phyloP scores from a whole-genome alignment of 2,113 vertebrate genomes.

The Crotalus tigris region DNA sequence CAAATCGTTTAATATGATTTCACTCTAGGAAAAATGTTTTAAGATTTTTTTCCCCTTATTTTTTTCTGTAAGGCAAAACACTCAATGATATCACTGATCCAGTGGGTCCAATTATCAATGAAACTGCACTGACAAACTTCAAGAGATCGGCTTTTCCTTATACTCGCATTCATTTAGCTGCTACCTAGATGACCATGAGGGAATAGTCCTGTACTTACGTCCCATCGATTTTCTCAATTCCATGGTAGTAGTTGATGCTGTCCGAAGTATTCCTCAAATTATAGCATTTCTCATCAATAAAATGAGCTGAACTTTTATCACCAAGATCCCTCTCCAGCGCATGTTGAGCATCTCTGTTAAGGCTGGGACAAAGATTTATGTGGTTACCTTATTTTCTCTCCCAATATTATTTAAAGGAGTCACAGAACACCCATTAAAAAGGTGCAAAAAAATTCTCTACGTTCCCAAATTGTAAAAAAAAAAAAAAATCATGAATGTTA shows the following conservation, averaged over 20 bases:
- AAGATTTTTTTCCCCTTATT: background rate
- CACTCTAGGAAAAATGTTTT: background rate
- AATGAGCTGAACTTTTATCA: constrained; percentile 59
- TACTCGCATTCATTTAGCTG: background rate
- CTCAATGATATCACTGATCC: background rate
- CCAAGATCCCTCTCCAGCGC: constrained; percentile 57
- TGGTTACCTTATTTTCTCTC: background rate
- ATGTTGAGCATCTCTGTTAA: constrained; percentile 63
- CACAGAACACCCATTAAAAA: no score
- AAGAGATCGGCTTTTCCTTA: background rate
- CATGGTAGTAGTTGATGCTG: constrained; percentile 56
- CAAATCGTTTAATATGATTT: background rate
- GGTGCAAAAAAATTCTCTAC: background rate
- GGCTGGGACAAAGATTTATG: constrained; percentile 21
- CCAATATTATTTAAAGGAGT: background rate
- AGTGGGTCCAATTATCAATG: background rate
- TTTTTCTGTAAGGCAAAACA: background rate
- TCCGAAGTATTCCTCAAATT: constrained; percentile 57
- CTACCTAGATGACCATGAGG: background rate
- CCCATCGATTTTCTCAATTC: constrained; percentile 55
- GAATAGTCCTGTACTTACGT: constrained; percentile 26
- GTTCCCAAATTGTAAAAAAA: no score
- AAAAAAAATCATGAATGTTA: background rate
- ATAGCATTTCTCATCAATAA: constrained; percentile 63
- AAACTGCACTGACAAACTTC: background rate